Base-by-base conservation (phyloP, 2,888 invertebrate species). In the Morinoia aosen region DNA sequence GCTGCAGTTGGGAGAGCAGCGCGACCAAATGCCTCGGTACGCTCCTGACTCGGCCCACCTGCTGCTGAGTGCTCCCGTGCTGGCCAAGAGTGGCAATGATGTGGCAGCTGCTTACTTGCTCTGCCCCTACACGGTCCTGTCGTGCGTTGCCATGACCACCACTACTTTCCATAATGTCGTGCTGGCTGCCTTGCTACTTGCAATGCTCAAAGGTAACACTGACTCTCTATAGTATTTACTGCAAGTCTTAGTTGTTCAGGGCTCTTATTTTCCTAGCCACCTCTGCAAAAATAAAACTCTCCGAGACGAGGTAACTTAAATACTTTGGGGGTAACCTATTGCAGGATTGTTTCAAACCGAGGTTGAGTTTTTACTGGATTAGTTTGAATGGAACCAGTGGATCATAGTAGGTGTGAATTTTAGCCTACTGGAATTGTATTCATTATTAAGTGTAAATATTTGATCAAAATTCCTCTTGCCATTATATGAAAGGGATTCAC, bases 121-220 rank as follows among this genome's bases (percentile, higher is more conserved):
- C 97, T 99, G 99, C 97, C 99, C 99, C 0, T 98, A 98, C 97
- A 98, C 98, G 61, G 98, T 99, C 96, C 97, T 99, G 95, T 98
- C 98, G 97, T 99, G 99, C 97, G 98, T 98, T 61, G 99, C 98
- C 19, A 98, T 98, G 97, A 99, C 99, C 0, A 99, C 99, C 4
- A 99, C 99, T 3, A 98, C 99, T 25, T 98, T 99, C 97, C 98
- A 98, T 97, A 99, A 99, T 97, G 97, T 99, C n/a, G 98, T 98
- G 94, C 97, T 99, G 58, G 98, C 99, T 0, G 97, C 98, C 10
- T 98, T 98, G 95, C 97, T 99, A 64, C 98, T 98, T 97, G 98
- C 98, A 91, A 98, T 99, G 97, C 97, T 98, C 48, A 98, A 98
- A 97, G 97, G 98, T 97, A 97, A 97, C 95, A 10, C 11, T n/a